Percentiles rank a stretch among this genome's conserved stretches.
Evolutionary conservation across 2,113 vertebrate genomes (phyloP).

Genomic region (Cyanoramphus novaezelandiae): DNA sequence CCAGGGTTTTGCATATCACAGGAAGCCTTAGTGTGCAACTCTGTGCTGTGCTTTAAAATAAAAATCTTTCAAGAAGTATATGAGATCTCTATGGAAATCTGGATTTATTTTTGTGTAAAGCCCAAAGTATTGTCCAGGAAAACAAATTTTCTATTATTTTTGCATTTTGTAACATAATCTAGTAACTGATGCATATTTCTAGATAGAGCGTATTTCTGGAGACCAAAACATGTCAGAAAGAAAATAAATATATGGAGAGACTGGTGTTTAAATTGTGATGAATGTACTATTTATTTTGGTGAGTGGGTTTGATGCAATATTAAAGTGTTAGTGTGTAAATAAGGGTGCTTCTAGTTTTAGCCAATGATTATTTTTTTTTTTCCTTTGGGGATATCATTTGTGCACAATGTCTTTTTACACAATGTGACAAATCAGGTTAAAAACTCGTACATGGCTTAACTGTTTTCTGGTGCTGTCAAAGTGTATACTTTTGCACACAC

Average conservation of each 20-base stretch:
- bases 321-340: conserved; percentile 68
- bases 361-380: conserved; percentile 15
- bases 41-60: conserved; percentile 71
- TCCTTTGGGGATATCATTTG: conserved; percentile 53
- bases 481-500: conserved; percentile 73
- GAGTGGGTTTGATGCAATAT: conserved; percentile 74
- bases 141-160: conserved; percentile 66
- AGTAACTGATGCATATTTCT: conserved; percentile 75
- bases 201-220: conserved; percentile 73
- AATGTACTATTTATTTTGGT: conserved; percentile 82
- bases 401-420: conserved; percentile 71
- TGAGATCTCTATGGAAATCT: conserved; percentile 68
- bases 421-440: conserved; percentile 74
- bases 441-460: conserved; percentile 56
- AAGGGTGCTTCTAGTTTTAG: conserved; percentile 67
- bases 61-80: conserved; percentile 63
- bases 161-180: conserved; percentile 75
- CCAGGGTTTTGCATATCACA: conserved; percentile 74
- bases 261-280: conserved; percentile 75
- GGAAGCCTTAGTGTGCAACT: conserved; percentile 71
- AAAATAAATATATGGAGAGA: conserved; percentile 78
- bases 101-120: conserved; percentile 79
- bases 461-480: conserved; percentile 75
- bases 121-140: conserved; percentile 73
- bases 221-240: conserved; percentile 79